phyloP scores from a whole-genome alignment of 1,140 invertebrate species.

The Colletes latitarsis region DNA sequence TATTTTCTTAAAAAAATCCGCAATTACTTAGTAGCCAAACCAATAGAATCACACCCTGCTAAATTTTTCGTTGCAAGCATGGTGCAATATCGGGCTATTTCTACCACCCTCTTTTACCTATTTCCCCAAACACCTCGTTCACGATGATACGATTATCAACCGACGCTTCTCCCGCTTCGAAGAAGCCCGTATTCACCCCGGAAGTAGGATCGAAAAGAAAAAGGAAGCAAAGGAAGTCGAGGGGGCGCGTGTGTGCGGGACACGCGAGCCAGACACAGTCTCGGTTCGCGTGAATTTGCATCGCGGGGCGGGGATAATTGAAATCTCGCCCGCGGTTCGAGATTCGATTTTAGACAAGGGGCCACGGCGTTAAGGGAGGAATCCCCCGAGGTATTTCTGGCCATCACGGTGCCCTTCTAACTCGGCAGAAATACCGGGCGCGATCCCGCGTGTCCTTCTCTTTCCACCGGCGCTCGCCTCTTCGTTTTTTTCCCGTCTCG shows the following conservation, averaged over 20 bases:
- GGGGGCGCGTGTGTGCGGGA: neutral
- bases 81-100: no score
- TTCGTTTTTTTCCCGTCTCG: slow-evolving; percentile 8
- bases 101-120: no score
- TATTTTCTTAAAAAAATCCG: no score
- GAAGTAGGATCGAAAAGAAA: neutral
- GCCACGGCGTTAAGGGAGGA: slow-evolving; percentile 16
- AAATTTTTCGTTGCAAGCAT: no score
- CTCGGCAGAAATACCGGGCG: neutral
- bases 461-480: neutral
- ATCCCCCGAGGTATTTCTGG: neutral
- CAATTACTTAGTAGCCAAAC: no score
- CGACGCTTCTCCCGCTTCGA: neutral
- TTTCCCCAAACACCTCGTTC: no score
- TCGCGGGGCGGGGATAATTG: slow-evolving; percentile 20
- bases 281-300: slow-evolving; percentile 21
- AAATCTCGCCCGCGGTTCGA: slow-evolving; percentile 44
- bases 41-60: no score
- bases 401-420: neutral
- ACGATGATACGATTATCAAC: no score
- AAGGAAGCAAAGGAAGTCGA: neutral
- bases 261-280: neutral
- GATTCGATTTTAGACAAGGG: slow-evolving; percentile 67
- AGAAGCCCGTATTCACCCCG: neutral
- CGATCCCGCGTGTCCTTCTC: neutral